Percentiles rank a stretch among this genome's conserved stretches.
Conservation (phyloP, 1,140 invertebrate species). For the Leptinotarsa defecta region DNA sequence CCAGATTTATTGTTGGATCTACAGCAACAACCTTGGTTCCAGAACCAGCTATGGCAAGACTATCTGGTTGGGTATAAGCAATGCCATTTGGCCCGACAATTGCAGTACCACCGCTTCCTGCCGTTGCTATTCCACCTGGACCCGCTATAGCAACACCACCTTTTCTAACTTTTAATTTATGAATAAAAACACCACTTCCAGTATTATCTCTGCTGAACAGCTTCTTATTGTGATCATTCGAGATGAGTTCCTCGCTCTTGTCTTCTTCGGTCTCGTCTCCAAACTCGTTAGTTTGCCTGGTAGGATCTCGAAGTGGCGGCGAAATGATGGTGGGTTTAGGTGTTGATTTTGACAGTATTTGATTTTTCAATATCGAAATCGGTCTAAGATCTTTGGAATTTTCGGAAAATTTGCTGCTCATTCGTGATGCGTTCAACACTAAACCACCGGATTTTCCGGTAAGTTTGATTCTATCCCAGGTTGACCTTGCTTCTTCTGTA, state of each 20-base stretch:
- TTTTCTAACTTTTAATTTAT: conserved; percentile 67
- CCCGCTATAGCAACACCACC: conserved; percentile 76
- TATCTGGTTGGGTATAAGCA: conserved; percentile 70
- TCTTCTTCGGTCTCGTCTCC: conserved; percentile 35
- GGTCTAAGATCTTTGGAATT: conserved; percentile 20
- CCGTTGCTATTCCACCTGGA: conserved; percentile 73
- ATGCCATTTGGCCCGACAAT: conserved; percentile 74
- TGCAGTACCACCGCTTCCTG: conserved; percentile 72
- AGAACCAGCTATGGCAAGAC: conserved; percentile 71
- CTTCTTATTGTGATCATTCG: conserved; percentile 45
- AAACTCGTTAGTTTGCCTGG: conserved; percentile 34
- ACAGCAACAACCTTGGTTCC: conserved; percentile 68
- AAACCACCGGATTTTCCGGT: conserved; percentile 11
- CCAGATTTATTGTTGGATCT: conserved; percentile 62
- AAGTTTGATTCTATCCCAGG: conserved; percentile 28
- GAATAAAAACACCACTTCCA: conserved; percentile 65
- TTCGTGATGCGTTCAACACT: neutral
- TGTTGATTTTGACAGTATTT: neutral
- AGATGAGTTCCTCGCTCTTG: conserved; percentile 43
- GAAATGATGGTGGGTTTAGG: conserved; percentile 15
- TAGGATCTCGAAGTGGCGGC: conserved; percentile 36
- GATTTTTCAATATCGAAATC: conserved; percentile 16
- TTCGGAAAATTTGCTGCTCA: conserved; percentile 15
- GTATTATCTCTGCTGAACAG: conserved; percentile 51
- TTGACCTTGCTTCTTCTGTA: conserved; percentile 14